phyloP scores from a whole-genome alignment of 1,140 invertebrate species.

The Ceratosolen fusciceps region DNA sequence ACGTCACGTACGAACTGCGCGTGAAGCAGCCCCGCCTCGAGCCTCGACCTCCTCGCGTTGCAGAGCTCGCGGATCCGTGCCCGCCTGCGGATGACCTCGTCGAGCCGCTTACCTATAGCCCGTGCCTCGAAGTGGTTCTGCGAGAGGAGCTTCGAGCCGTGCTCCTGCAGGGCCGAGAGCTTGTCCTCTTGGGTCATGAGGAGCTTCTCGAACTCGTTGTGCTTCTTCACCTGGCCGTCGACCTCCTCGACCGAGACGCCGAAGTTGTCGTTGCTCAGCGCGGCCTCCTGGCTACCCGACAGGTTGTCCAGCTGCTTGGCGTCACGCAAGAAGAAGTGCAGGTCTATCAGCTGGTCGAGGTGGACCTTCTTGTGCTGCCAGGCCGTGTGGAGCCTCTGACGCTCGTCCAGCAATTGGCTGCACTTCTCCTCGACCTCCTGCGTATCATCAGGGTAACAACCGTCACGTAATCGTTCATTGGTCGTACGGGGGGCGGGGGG shows the following conservation, averaged over 20 bases:
- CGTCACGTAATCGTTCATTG: no score
- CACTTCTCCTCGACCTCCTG: constrained; percentile 87
- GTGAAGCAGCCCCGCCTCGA: constrained; percentile 87
- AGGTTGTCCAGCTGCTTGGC: constrained; percentile 93
- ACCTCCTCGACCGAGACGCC: constrained; percentile 88
- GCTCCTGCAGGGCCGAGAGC: constrained; percentile 84
- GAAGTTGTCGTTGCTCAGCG: constrained; percentile 75
- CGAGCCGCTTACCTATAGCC: constrained; percentile 82
- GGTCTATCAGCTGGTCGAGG: constrained; percentile 93
- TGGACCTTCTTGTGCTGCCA: constrained; percentile 93
- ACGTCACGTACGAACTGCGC: constrained; percentile 93
- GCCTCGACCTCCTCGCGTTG: constrained; percentile 74
- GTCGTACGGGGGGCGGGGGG: no score
- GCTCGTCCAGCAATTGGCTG: constrained; percentile 82
- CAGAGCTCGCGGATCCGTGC: constrained; percentile 80
- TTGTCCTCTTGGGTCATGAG: constrained; percentile 90
- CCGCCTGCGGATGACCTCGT: constrained; percentile 80
- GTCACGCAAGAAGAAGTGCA: constrained; percentile 95
- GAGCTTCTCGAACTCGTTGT: constrained; percentile 91
- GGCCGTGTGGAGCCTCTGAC: constrained; percentile 83
- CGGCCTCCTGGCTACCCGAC: constrained; percentile 89
- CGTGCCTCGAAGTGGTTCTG: constrained; percentile 96
- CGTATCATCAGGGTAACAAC: no score
- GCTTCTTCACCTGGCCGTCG: constrained; percentile 87
- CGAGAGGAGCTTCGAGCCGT: constrained; percentile 89